Conservation (phyloP, 2,888 invertebrate species). For the Pterostichus niger region DNA sequence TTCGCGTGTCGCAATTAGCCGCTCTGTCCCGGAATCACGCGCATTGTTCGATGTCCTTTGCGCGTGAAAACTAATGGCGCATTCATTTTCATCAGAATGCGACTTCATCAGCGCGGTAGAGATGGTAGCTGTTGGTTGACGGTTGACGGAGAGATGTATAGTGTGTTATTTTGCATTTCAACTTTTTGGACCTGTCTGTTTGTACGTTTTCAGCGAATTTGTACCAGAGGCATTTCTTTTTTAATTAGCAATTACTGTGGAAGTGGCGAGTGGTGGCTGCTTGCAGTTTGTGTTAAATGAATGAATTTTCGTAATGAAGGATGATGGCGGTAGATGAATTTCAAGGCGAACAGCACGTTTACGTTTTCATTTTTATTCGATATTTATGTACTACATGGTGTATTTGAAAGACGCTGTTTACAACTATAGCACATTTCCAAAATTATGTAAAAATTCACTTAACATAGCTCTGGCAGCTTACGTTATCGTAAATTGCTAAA, state of each 20-base stretch:
- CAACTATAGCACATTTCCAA: too few species aligned
- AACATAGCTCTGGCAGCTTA: too few species aligned
- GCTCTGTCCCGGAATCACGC: conserved; percentile 55
- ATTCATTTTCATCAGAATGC: conserved; percentile 62
- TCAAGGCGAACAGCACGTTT: not conserved
- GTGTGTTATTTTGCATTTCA: conserved; percentile 17
- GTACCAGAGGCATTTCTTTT: conserved; percentile 23
- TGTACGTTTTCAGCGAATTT: too few species aligned
- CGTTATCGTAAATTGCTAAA: too few species aligned
- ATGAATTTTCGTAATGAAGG: not conserved
- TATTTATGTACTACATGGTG: too few species aligned
- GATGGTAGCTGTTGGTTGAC: not conserved
- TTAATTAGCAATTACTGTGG: conserved; percentile 55
- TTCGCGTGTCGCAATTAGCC: conserved; percentile 63
- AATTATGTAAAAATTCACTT: too few species aligned
- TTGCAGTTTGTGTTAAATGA: not conserved
- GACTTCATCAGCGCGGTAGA: conserved; percentile 59
- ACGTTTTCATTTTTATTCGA: too few species aligned
- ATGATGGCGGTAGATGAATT: not conserved
- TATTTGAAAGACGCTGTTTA: too few species aligned
- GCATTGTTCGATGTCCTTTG: conserved; percentile 58
- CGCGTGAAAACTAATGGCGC: conserved; percentile 65
- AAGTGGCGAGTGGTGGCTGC: conserved; percentile 1
- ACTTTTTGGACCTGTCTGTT: too few species aligned
- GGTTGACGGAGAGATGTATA: not conserved